Percentiles rank a stretch among this genome's conserved stretches.
Conservation (phyloP, 2,797 vertebrate genomes). For the Propithecus deckenii region DNA sequence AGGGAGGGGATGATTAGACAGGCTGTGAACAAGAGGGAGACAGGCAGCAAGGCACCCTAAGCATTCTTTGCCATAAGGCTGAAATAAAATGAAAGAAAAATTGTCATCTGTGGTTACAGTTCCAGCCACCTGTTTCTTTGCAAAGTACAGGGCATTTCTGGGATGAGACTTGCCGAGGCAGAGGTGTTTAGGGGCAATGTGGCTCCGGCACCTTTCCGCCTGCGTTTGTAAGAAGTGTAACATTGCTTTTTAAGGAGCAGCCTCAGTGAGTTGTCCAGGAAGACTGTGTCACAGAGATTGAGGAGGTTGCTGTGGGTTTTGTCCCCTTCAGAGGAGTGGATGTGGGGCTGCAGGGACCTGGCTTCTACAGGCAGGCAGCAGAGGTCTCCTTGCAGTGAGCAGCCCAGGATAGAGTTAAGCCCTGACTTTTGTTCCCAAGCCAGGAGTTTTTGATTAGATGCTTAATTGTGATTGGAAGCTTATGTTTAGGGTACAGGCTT, state of each 20-base stretch:
- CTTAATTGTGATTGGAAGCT: constrained; percentile 43
- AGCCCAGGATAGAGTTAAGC: neutral
- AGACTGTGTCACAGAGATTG: neutral
- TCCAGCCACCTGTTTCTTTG: neutral
- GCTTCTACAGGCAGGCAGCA: neutral
- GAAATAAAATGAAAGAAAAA: neutral
- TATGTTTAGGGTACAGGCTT: neutral
- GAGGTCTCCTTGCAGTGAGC: neutral
- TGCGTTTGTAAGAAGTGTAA: neutral
- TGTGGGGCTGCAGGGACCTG: too few species aligned
- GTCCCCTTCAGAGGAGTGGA: neutral
- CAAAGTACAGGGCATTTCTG: neutral
- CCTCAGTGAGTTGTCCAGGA: neutral
- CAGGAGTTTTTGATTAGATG: constrained; percentile 40
- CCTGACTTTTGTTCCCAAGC: neutral
- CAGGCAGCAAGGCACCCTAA: neutral
- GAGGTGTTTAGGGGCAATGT: neutral
- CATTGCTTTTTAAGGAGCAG: neutral
- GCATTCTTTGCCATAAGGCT: neutral
- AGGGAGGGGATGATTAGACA: neutral
- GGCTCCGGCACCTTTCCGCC: neutral
- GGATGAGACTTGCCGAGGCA: neutral
- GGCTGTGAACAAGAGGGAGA: too few species aligned
- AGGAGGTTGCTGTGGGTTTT: neutral
- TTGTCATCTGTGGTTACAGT: neutral